Percentiles rank a stretch among this genome's conserved stretches.
phyloP scores from a whole-genome alignment of 2,888 invertebrate species.

The Volucella bombylans region DNA sequence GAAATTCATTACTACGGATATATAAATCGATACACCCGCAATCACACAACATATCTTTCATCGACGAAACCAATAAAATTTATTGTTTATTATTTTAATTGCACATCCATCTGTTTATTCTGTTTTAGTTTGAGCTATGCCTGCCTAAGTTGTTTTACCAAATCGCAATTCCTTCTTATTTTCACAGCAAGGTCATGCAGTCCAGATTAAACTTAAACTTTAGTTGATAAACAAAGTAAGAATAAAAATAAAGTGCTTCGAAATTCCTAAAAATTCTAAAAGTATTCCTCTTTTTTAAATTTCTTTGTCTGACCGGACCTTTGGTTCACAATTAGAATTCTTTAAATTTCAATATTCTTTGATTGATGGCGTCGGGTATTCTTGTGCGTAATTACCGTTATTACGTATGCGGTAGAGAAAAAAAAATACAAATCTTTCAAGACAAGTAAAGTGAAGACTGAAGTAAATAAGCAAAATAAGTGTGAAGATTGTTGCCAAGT shows the following conservation, averaged over 20 bases:
- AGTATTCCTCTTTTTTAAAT: background rate
- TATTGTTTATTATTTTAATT: conserved; percentile 54
- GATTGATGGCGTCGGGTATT: conserved; percentile 20
- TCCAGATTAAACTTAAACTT: background rate
- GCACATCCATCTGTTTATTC: conserved; percentile 17
- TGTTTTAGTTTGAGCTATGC: too few relatives aligned
- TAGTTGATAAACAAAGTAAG: conserved; percentile 28
- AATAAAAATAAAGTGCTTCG: background rate
- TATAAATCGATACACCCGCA: conserved; percentile 28
- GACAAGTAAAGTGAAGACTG: background rate
- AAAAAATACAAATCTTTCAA: conserved; percentile 9
- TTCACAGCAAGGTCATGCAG: conserved; percentile 6
- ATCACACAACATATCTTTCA: conserved; percentile 44
- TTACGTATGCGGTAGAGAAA: background rate
- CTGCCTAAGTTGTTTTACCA: background rate
- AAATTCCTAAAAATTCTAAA: background rate
- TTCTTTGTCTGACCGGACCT: conserved; percentile 12
- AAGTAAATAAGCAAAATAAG: conserved; percentile 28
- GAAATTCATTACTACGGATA: conserved; percentile 37
- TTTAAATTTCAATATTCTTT: conserved; percentile 4
- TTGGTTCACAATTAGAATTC: background rate
- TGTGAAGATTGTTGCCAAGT: conserved; percentile 49
- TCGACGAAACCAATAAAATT: conserved; percentile 25
- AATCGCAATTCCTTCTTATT: background rate
- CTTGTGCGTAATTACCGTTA: conserved; percentile 24